These are phyloP conservation scores for Notothenia coriiceps DNA, from an alignment of 2,113 vertebrate species.

Conservation along the genomic window DNA sequence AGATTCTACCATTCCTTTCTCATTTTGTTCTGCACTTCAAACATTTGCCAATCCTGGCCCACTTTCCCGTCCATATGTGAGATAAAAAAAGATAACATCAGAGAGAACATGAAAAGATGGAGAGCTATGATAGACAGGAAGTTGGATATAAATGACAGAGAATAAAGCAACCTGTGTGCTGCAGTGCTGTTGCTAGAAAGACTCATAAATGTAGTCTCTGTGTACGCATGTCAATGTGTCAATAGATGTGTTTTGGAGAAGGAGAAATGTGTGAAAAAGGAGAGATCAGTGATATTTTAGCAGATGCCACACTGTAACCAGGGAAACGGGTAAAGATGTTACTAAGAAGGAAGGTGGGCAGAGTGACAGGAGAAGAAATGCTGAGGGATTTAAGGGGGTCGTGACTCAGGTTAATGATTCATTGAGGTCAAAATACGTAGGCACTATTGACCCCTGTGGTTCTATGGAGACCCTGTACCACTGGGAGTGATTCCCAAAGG, in stretches of 20 bases:
- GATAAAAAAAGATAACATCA: conserved; percentile 29
- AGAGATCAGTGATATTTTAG: conserved; percentile 16
- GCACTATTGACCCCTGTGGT: conserved; percentile 4
- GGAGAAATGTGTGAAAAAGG: neutral
- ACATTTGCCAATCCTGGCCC: conserved; percentile 55
- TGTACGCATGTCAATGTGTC: neutral
- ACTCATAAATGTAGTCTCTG: neutral
- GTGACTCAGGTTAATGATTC: conserved; percentile 31
- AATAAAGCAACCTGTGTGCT: neutral
- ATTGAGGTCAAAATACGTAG: conserved; percentile 20
- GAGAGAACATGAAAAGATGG: conserved; percentile 23
- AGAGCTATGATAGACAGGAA: neutral
- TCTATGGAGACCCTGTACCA: conserved; percentile 10
- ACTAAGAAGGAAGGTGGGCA: neutral
- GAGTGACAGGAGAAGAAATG: conserved; percentile 7
- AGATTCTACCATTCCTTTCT: conserved; percentile 63
- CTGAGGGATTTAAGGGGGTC: neutral
- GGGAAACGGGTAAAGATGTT: conserved; percentile 9
- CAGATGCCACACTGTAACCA: neutral
- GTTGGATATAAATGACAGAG: neutral
- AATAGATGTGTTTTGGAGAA: conserved; percentile 9
- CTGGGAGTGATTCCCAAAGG: neutral
- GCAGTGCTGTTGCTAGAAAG: conserved; percentile 1
- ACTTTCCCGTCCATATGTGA: conserved; percentile 51
- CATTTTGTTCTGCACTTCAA: conserved; percentile 63